These are phyloP conservation scores for Aspidiotus rigidus DNA, from an alignment of 2,888 invertebrate genomes.

Conservation along the genomic window DNA sequence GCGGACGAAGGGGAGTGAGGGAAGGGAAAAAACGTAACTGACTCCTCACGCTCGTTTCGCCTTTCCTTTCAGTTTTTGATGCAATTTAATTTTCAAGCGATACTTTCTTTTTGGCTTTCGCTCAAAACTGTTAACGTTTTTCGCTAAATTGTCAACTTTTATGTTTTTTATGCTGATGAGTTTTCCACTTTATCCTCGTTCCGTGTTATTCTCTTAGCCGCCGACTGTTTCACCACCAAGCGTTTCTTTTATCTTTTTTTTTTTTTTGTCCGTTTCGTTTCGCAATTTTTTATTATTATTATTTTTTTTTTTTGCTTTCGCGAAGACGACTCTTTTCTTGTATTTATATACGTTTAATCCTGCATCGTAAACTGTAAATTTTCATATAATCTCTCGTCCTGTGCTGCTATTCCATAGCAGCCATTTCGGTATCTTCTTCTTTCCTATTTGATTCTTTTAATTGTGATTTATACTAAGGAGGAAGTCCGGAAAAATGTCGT, in stretches of 20 bases:
- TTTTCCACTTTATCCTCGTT: conserved; percentile 33
- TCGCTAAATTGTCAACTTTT: conserved; percentile 33
- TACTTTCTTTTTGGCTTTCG: conserved; percentile 33
- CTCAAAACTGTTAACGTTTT: conserved; percentile 33
- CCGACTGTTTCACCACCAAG: conserved; percentile 9
- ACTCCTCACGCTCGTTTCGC: neutral
- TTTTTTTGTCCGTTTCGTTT: conserved; percentile 29
- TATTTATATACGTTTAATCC: conserved; percentile 33
- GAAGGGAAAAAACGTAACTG: conserved; percentile 9
- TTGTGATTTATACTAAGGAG: conserved; percentile 33
- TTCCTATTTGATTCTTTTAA: conserved; percentile 33
- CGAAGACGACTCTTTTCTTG: conserved; percentile 30
- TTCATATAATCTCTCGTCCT: conserved; percentile 31
- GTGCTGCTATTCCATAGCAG: conserved; percentile 26
- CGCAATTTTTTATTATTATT: conserved; percentile 32
- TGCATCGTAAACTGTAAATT: conserved; percentile 33
- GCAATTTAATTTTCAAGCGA: conserved; percentile 33
- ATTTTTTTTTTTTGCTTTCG: conserved; percentile 31
- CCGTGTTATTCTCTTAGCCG: conserved; percentile 27
- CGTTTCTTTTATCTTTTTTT: conserved; percentile 25
- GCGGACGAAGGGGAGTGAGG: neutral
- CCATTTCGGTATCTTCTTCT: conserved; percentile 32
- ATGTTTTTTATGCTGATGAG: conserved; percentile 33
- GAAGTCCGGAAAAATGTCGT: conserved; percentile 33
- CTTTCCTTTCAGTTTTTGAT: conserved; percentile 27